Evolutionary conservation across 2,113 vertebrate genomes (phyloP), one percentile per base, ranked within the genome.

Genomic region (Sinocyclocheilus grahami): DNA sequence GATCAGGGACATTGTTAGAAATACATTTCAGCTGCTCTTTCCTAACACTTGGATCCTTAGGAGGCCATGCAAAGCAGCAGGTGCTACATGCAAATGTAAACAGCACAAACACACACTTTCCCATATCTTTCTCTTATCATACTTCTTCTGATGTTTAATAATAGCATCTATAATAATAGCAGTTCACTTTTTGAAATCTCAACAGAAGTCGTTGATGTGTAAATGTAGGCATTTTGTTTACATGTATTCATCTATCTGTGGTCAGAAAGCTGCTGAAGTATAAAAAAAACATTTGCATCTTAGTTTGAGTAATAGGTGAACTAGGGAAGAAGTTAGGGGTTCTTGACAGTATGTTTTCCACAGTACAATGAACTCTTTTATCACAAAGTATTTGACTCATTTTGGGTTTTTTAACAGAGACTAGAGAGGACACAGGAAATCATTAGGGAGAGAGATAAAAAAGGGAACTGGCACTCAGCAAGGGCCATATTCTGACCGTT

Each of bases 301-400:
- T 39, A 39, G 69, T 72, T 42, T 72, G 10, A 72, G 11, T 12
- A 72, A 20, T 18, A 69, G 30, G 30, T 37, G 2, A 48, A 24
- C 11, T 14, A 0, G 22, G 42, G n/a, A 24, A n/a, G n/a, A 76
- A 27, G 72, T 76, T 27, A 27, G 6, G 72, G 42, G 20, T 72
- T 72, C 37, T 30, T 48, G 42, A 13, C 5, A 12, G 72, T 16
- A 16, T 48, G 12, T 75, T 75, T 33, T 75, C 22, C 72, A 75
- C 22, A 75, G 5, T 24, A 48, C 22, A 75, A 75, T 48, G 39
- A 75, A 75, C 72, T 48, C 22, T 75, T 74, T 75, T 24, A 75
- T 48, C 72, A 42, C 37, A 42, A 42, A 24, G n/a, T 76, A 48
- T 76, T 48, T 48, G n/a, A 48, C 16, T 76, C 18, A 39, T 24